These are phyloP conservation scores for Agonopterix arenella DNA, from an alignment of 2,888 invertebrate genomes.

Conservation along the genomic window DNA sequence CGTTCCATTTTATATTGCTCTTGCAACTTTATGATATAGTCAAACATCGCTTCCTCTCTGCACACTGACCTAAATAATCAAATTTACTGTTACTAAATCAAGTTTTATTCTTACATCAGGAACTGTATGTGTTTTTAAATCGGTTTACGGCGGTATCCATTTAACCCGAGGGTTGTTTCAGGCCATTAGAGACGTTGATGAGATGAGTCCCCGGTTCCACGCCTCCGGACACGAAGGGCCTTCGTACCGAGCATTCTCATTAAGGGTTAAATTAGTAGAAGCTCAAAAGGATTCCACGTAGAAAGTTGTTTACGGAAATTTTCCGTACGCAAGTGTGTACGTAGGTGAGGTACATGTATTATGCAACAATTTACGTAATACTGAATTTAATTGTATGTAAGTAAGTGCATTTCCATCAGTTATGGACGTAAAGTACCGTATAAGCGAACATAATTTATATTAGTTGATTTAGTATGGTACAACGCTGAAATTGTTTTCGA, in stretches of 20 bases:
- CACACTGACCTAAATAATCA: no score
- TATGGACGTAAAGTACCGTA: no score
- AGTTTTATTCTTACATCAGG: no score
- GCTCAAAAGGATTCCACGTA: slow-evolving; percentile 39
- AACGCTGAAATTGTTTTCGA: no score
- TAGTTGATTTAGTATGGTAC: no score
- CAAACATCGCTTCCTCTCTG: no score
- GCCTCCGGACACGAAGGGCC: slow-evolving; percentile 56
- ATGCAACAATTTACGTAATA: slow-evolving; percentile 19
- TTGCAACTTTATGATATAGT: no score
- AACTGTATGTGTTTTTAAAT: slow-evolving; percentile 6
- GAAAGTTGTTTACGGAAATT: slow-evolving; percentile 43
- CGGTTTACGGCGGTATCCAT: not conserved
- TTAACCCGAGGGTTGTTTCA: slow-evolving; percentile 52
- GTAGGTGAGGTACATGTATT: slow-evolving; percentile 11
- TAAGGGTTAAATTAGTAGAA: slow-evolving; percentile 56
- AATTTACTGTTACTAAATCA: no score
- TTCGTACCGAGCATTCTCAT: slow-evolving; percentile 46
- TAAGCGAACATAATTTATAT: no score
- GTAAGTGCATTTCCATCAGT: no score
- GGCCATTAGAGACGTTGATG: slow-evolving; percentile 62
- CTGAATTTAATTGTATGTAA: not conserved
- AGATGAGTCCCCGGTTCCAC: slow-evolving; percentile 60
- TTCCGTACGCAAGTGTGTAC: slow-evolving; percentile 18
- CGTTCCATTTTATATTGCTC: no score